Evolutionary conservation across 2,888 invertebrate genomes (phyloP), one percentile per base, ranked within the genome.

Genomic region (Minunthozetes semirufus): DNA sequence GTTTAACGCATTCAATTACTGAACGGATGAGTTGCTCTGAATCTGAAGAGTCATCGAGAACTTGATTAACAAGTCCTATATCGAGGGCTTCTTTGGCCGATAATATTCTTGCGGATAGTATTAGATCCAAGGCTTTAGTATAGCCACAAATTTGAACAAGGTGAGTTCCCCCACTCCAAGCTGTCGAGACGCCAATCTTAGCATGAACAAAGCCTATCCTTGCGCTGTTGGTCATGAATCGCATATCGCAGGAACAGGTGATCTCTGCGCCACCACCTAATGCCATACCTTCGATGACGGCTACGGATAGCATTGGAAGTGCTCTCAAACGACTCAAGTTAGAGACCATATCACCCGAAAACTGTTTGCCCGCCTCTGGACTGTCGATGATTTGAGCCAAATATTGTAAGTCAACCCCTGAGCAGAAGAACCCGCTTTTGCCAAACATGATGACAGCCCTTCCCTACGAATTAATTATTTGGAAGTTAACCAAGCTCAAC

Each of bases 261-360:
- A 87, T 75, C 79, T 87, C 87, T 0, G 86, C 85, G 6, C 86
- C 87, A 1, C 86, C 87, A 5, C 87, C 87, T 1, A 86, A 77
- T 1, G 86, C 85, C 76, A 79, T 80, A 22, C 86, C 86, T 75
- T 84, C 80, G 15, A 87, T 80, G 5, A 85, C 79, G 19, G 85
- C 84, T 1, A 85, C 82, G 46, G 84, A 84, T 1, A 86, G 78
- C n/a, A 86, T 75, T 0, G 86, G 86, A 11, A 87, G 80, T 1
- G 80, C 80, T 42, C 81, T 80, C 9, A 87, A 80, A 33, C 83
- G 80, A 5, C 80, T 79, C 22, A 85, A 78, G 1, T 82, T 80
- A 66, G 82, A 78, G 29, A 85, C 85, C 85, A 87, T 86, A 38
- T 84, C 82, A 8, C 78, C 77, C n/a, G 84, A 80, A 84, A 86